A percentile compares a stretch with the other conserved stretches of the same genome.
Conservation (phyloP, 2,113 vertebrate genomes). For the Passerina amoena region DNA sequence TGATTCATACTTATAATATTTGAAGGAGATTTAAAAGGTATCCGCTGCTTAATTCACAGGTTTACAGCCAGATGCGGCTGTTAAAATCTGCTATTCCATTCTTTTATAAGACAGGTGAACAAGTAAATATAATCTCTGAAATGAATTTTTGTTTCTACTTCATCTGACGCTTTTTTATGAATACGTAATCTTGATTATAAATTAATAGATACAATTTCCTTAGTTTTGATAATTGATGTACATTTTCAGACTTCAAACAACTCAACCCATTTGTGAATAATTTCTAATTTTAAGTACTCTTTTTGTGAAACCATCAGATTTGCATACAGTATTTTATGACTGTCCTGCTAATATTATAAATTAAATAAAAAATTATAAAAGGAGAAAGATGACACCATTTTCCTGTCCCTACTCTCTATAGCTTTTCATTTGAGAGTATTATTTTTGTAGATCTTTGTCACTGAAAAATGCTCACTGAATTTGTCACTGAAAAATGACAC, state of each 20-base stretch:
- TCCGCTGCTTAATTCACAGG: background rate
- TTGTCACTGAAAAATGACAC: background rate
- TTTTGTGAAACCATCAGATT: background rate
- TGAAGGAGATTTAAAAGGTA: background rate
- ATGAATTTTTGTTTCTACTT: background rate
- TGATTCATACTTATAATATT: background rate
- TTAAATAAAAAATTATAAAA: background rate
- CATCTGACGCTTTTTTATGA: background rate
- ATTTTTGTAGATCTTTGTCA: background rate
- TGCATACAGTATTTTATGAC: background rate
- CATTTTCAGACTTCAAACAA: background rate
- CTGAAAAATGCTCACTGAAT: background rate
- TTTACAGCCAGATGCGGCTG: background rate
- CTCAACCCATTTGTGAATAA: background rate
- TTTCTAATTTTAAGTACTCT: background rate
- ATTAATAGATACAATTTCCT: background rate
- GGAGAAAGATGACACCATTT: background rate
- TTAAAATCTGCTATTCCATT: background rate
- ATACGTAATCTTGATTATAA: background rate
- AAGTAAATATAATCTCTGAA: background rate
- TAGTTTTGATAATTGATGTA: background rate
- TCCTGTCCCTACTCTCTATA: background rate
- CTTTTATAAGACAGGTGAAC: background rate
- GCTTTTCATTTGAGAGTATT: background rate
- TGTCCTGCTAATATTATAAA: background rate